phyloP scores from a whole-genome alignment of 2,888 invertebrate species.

The Phengaris alcon region DNA sequence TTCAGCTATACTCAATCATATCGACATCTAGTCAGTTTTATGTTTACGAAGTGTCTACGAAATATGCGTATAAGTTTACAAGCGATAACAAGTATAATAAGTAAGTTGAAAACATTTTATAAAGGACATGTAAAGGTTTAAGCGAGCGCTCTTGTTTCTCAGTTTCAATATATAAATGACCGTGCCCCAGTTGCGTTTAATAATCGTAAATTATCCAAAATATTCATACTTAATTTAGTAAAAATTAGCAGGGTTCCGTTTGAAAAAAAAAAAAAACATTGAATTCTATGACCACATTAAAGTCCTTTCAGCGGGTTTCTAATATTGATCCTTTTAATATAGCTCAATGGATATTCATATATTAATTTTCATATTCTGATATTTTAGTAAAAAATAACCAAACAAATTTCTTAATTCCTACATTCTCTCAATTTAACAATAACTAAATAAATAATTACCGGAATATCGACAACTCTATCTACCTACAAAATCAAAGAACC shows the following conservation, averaged over 20 bases:
- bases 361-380: too few species aligned
- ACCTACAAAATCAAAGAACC: too few species aligned
- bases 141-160: conserved; percentile 11
- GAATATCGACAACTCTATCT: too few species aligned
- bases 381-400: too few species aligned
- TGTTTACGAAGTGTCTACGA: conserved; percentile 54
- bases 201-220: conserved; percentile 25
- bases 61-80: conserved; percentile 39
- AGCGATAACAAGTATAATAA: conserved; percentile 36
- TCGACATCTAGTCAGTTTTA: conserved; percentile 60
- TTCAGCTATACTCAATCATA: conserved; percentile 59
- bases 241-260: not conserved
- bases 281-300: too few species aligned
- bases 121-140: conserved; percentile 21
- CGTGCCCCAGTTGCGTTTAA: conserved; percentile 16
- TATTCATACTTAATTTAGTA: not conserved
- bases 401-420: too few species aligned
- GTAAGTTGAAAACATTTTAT: conserved; percentile 43
- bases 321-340: too few species aligned
- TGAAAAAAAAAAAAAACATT: not conserved
- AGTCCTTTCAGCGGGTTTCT: too few species aligned
- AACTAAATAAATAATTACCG: too few species aligned
- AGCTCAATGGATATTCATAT: too few species aligned
- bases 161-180: conserved; percentile 13
- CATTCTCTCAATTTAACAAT: too few species aligned